These are phyloP conservation scores for Mythimna impura DNA, from an alignment of 2,888 invertebrate genomes.

Conservation along the genomic window DNA sequence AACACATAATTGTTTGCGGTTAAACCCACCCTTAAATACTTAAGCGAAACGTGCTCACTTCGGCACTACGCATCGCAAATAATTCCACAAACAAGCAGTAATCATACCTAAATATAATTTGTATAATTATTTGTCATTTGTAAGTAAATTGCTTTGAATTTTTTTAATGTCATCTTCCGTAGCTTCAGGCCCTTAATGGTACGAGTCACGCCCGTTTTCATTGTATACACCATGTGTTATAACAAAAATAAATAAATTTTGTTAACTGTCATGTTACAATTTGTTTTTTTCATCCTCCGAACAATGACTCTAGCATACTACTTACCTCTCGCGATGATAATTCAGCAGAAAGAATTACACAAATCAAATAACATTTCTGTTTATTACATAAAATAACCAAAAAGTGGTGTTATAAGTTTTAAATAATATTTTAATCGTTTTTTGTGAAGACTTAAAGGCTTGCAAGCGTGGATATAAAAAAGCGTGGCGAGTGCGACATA, in stretches of 20 bases:
- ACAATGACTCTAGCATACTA: not conserved
- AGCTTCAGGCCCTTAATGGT: conserved; percentile 69
- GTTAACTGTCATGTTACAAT: not conserved
- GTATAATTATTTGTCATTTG: conserved; percentile 78
- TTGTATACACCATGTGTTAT: conserved; percentile 36
- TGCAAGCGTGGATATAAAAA: conserved; percentile 55
- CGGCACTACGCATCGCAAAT: conserved; percentile 75
- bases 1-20: conserved; percentile 82
- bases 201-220: conserved; percentile 45
- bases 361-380: conserved; percentile 11
- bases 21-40: conserved; percentile 78
- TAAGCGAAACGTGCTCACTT: conserved; percentile 75
- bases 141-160: conserved; percentile 72
- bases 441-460: conserved; percentile 39
- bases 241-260: conserved; percentile 24
- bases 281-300: conserved; percentile 1
- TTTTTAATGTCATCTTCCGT: conserved; percentile 77
- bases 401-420: conserved; percentile 2
- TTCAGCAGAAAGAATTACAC: not conserved
- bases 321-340: not conserved
- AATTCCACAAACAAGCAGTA: conserved; percentile 76
- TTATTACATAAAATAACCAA: conserved; percentile 16
- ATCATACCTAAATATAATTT: conserved; percentile 73
- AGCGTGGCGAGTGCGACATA: conserved; percentile 64
- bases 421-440: conserved; percentile 52